These are phyloP conservation scores for Aplysina aerophoba DNA, from an alignment of 37 sponge, comb jelly and placozoan species.

Conservation along the genomic window DNA sequence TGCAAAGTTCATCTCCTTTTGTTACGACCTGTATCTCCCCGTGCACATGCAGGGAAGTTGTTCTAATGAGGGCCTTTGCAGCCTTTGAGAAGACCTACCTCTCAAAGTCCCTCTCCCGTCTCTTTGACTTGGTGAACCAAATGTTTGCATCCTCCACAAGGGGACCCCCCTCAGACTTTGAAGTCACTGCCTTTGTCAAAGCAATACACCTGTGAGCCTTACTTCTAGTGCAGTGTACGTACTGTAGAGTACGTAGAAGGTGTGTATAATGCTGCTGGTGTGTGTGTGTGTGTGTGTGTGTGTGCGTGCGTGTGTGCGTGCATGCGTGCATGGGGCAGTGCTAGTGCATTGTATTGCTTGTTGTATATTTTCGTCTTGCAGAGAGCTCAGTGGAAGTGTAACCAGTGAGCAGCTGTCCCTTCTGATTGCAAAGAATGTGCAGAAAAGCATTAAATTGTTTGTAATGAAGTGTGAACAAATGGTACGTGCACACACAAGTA, in stretches of 20 bases:
- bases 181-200: constrained; percentile 56
- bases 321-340: neutral
- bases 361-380: constrained; percentile 30
- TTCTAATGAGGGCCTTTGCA: constrained; percentile 71
- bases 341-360: neutral
- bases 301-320: constrained; percentile 5
- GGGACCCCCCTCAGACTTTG: constrained; percentile 67
- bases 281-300: constrained; percentile 28
- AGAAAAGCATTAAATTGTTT: constrained; percentile 79
- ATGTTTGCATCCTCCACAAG: constrained; percentile 63
- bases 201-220: constrained; percentile 55
- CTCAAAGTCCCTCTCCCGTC: constrained; percentile 79
- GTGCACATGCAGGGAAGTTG: constrained; percentile 35
- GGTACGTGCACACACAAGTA: too few species aligned
- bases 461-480: constrained; percentile 81
- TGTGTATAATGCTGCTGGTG: neutral
- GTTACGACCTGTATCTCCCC: too few species aligned
- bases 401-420: constrained; percentile 53
- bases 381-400: constrained; percentile 71
- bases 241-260: neutral
- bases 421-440: constrained; percentile 71
- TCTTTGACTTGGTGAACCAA: constrained; percentile 83
- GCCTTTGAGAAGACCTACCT: constrained; percentile 90
- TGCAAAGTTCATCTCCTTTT: too few species aligned
- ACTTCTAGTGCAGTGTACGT: neutral